Evolutionary conservation across 1,140 invertebrate species (phyloP).

Genomic region (Drosophila micromelanica): DNA sequence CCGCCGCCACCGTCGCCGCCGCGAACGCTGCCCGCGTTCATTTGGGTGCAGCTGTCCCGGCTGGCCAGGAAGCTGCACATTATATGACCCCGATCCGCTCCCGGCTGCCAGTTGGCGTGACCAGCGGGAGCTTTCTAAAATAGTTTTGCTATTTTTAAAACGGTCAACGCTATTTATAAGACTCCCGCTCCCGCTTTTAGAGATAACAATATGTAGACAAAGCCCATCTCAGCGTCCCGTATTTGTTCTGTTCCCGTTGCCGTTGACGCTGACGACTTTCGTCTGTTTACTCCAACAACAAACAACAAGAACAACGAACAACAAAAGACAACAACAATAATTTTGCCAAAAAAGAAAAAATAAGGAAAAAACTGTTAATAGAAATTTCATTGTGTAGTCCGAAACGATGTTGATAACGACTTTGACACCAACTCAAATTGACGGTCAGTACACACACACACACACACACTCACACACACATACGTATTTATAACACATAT

Average conservation of each 20-base stretch:
- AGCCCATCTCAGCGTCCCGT: not conserved
- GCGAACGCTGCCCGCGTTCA: not conserved
- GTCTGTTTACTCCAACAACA: not conserved
- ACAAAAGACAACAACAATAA: not conserved
- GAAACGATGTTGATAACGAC: constrained; percentile 8
- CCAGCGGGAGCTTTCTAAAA: not conserved
- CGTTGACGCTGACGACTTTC: not conserved
- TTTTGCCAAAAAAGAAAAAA: not conserved
- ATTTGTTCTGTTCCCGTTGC: not conserved
- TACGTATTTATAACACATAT: not conserved
- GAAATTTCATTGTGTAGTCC: constrained; percentile 22
- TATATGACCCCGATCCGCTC: constrained; percentile 7
- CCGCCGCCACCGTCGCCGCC: too few relatives aligned
- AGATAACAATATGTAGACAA: not conserved
- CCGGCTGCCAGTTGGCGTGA: too few relatives aligned
- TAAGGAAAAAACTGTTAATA: not conserved
- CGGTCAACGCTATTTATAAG: constrained; percentile 24
- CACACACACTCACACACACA: not conserved
- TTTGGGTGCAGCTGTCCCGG: constrained; percentile 6
- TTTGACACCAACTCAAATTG: constrained; percentile 23
- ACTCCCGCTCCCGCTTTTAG: constrained; percentile 1
- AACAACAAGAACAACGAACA: constrained; percentile 1
- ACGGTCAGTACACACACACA: constrained; percentile 7
- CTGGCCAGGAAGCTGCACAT: constrained; percentile 12
- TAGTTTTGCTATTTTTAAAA: constrained; percentile 38